Evolutionary conservation across 2,888 invertebrate genomes (phyloP), one percentile per base, ranked within the genome.

Genomic region (Polylopha cassiicola): DNA sequence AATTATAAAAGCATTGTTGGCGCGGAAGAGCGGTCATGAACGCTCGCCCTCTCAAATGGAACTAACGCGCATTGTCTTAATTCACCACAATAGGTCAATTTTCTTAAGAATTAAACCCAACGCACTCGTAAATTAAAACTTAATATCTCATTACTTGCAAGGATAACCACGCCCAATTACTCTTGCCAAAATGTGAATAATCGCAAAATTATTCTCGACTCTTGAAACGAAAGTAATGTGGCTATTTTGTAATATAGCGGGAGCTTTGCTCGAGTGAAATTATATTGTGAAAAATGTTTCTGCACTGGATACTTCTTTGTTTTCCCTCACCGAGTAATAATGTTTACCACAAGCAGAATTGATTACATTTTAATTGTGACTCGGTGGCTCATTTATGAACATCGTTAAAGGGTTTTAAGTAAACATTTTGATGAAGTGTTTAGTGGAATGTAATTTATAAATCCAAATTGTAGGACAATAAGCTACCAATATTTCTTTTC

Each of bases 111-210:
- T 70, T 63, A 69, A 73, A 67, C 72, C 70, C 68, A 55, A 71
- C 72, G 74, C 64, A 73, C 68, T 73, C 81, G 74, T 84, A 79
- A 81, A 81, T 82, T 82, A 66, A 73, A 77, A 73, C 66, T 78
- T 76, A 76, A 82, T 81, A 73, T 77, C 78, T 77, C 82, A 77
- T 85, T 82, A 81, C 77, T 81, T 76, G 77, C 84, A 79, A 80
- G 65, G 66, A 53, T 58, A 53, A 61, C 61, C 50, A 65, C 75
- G 70, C 75, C 74, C 59, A 62, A 45, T 55, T 52, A 49, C 55
- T 59, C 57, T 58, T 70, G 73, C 73, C 72, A 75, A 75, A 73
- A 75, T 70, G 63, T 58, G 16, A 8, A 24, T 11, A 21, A 21
- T 20, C 37, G 32, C 20, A 26, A 34, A 24, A 16, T 30, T 31